phyloP scores from a whole-genome alignment of 2,888 invertebrate species.

The Tetropium fuscum region DNA sequence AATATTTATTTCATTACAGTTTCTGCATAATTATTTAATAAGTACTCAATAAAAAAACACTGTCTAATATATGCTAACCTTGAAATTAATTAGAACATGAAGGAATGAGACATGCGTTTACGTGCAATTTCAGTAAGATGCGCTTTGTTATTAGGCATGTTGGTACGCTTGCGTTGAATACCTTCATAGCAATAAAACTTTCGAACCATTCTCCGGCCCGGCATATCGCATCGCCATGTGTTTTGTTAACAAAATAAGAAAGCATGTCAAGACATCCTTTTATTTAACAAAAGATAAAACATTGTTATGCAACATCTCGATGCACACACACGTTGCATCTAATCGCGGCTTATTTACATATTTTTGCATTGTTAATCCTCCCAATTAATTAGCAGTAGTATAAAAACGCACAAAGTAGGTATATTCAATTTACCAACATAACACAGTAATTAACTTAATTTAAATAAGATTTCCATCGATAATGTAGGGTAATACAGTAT shows the following conservation, averaged over 20 bases:
- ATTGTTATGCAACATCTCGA: not conserved
- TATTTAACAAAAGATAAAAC: not conserved
- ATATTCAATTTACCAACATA: too few species aligned
- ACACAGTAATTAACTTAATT: too few species aligned
- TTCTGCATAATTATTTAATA: too few species aligned
- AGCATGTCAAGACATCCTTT: constrained; percentile 9
- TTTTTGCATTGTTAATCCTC: too few species aligned
- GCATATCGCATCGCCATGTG: not conserved
- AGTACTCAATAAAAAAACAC: constrained; percentile 14
- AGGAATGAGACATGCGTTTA: constrained; percentile 21
- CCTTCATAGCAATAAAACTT: constrained; percentile 4
- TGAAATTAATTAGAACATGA: constrained; percentile 39
- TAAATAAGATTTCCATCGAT: too few species aligned
- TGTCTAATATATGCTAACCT: constrained; percentile 15
- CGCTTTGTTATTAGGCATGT: constrained; percentile 6
- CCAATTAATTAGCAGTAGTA: too few species aligned
- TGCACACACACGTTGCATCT: not conserved
- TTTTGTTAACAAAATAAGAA: constrained; percentile 9
- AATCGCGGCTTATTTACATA: not conserved
- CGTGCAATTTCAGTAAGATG: constrained; percentile 8
- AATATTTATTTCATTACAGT: too few species aligned
- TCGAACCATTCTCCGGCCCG: not conserved
- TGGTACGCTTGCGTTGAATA: too few species aligned
- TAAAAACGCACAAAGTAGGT: too few species aligned
- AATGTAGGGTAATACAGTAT: too few species aligned